Evolutionary conservation across 2,888 invertebrate species (phyloP).

Genomic region (Machimus atricapillus): DNA sequence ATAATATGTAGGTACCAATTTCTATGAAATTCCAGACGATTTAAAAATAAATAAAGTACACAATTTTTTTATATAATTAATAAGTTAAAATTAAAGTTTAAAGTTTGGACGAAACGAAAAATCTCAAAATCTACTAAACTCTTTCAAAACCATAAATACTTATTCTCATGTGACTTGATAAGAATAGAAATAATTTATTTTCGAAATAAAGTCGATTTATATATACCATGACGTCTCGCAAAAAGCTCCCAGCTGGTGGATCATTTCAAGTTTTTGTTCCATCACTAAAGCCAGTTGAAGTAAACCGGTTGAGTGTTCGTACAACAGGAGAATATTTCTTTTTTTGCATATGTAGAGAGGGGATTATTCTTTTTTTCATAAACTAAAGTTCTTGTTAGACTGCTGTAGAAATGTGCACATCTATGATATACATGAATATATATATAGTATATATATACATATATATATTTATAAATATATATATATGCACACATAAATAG

Average conservation of each 20-base stretch:
- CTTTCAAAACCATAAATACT: not conserved
- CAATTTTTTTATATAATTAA: not conserved
- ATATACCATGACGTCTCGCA: not conserved
- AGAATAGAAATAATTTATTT: not conserved
- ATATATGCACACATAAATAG: no score
- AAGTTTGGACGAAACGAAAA: not conserved
- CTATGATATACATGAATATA: not conserved
- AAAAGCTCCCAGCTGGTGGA: conserved; percentile 25
- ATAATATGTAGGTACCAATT: not conserved
- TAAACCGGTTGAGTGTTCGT: conserved; percentile 21
- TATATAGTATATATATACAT: not conserved
- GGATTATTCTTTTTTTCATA: not conserved
- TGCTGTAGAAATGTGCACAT: not conserved
- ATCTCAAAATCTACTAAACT: not conserved
- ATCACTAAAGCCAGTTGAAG: conserved; percentile 18
- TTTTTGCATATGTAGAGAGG: not conserved
- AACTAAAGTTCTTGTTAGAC: not conserved
- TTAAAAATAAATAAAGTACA: not conserved
- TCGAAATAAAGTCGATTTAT: not conserved
- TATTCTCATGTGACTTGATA: not conserved
- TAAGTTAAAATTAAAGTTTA: not conserved
- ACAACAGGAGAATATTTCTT: not conserved
- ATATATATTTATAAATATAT: not conserved
- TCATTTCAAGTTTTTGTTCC: conserved; percentile 28
- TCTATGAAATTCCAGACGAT: not conserved